These are phyloP conservation scores for Cerastis rubricosa DNA, from an alignment of 2,888 invertebrate species.

Conservation along the genomic window DNA sequence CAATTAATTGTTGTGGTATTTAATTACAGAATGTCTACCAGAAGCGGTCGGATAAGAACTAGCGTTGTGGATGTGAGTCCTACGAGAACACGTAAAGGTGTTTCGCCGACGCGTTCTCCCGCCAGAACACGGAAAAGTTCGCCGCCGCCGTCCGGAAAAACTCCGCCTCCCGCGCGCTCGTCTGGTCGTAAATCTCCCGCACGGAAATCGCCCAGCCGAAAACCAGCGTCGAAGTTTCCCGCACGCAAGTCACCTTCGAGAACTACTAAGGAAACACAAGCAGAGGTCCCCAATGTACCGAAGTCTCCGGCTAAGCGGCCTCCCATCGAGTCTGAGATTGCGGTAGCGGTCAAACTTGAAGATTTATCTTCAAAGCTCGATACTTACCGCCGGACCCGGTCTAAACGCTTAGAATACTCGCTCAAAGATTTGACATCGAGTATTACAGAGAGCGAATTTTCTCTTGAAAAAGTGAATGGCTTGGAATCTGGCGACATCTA, in stretches of 20 bases:
- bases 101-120: slow-evolving; percentile 87
- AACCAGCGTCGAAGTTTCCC: slow-evolving; percentile 83
- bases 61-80: slow-evolving; percentile 82
- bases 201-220: slow-evolving; percentile 88
- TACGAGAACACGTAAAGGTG: slow-evolving; percentile 80
- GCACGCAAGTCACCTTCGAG: slow-evolving; percentile 87
- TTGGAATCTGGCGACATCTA: slow-evolving; percentile 75
- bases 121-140: slow-evolving; percentile 85
- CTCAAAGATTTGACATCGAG: slow-evolving; percentile 78
- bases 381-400: slow-evolving; percentile 76
- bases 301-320: slow-evolving; percentile 84
- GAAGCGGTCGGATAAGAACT: slow-evolving; percentile 83
- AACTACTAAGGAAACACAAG: slow-evolving; percentile 75
- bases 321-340: slow-evolving; percentile 74
- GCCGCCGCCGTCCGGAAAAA: slow-evolving; percentile 75
- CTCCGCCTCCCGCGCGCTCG: slow-evolving; percentile 77
- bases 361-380: slow-evolving; percentile 77
- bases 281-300: slow-evolving; percentile 58
- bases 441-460: slow-evolving; percentile 69
- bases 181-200: slow-evolving; percentile 88
- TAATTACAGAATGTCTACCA: slow-evolving; percentile 83
- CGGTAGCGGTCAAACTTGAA: slow-evolving; percentile 75
- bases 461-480: slow-evolving; percentile 80
- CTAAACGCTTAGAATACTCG: slow-evolving; percentile 82
- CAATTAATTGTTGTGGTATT: slow-evolving; percentile 63